Percentiles rank a stretch among this genome's conserved stretches.
Evolutionary conservation across 2,888 invertebrate genomes (phyloP).

Genomic region (Blastobasis lacticolella): DNA sequence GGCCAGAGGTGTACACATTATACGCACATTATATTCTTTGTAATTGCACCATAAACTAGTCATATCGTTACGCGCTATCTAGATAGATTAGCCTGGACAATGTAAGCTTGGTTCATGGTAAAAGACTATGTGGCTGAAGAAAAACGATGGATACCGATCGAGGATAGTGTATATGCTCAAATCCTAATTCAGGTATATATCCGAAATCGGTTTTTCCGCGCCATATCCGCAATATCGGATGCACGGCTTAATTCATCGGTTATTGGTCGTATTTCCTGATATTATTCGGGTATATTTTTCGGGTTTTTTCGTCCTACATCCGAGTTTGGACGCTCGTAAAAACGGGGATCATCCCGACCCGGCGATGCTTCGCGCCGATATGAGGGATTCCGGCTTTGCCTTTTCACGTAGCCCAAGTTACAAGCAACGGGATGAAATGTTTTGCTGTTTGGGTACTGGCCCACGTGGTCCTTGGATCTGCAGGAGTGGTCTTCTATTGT

Average conservation of each 20-base stretch:
- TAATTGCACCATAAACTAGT: too few species aligned
- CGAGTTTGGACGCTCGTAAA: conserved; percentile 52
- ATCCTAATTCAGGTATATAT: neutral
- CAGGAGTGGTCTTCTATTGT: too few species aligned
- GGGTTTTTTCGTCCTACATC: conserved; percentile 43
- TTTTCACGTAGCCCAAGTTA: conserved; percentile 21
- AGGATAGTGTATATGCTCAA: too few species aligned
- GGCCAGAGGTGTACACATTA: too few species aligned
- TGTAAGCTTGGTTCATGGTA: too few species aligned
- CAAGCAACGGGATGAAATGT: conserved; percentile 3
- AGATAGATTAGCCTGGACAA: too few species aligned
- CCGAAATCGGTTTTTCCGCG: neutral
- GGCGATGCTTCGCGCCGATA: conserved; percentile 57
- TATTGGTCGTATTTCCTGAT: conserved; percentile 54
- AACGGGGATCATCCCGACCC: conserved; percentile 54
- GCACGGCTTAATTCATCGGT: conserved; percentile 48
- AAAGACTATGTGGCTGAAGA: too few species aligned
- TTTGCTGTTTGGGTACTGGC: too few species aligned
- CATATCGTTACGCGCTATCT: too few species aligned
- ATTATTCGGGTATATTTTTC: conserved; percentile 56
- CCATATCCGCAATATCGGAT: conserved; percentile 11
- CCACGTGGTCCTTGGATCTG: too few species aligned
- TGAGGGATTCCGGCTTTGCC: conserved; percentile 48
- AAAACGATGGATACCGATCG: too few species aligned
- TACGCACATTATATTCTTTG: too few species aligned